These are phyloP conservation scores for Ramazzottius varieornatus DNA, from an alignment of 2,888 invertebrate genomes.

Conservation along the genomic window DNA sequence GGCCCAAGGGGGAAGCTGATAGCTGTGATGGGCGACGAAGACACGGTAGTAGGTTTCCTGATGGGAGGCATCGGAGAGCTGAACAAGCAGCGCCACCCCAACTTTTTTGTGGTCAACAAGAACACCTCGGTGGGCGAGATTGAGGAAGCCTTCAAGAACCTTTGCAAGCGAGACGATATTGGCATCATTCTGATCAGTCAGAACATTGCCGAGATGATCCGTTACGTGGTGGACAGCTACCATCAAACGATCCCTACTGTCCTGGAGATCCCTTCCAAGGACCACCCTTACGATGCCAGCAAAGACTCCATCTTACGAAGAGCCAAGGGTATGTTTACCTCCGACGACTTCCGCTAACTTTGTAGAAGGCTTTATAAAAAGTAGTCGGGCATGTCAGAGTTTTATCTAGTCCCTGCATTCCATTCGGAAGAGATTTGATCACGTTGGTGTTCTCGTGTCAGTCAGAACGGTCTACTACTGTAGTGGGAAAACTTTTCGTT, in stretches of 20 bases:
- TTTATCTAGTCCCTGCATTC: too few relatives aligned
- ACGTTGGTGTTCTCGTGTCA: too few relatives aligned
- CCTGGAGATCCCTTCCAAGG: background rate
- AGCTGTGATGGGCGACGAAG: background rate
- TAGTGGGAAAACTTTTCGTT: too few relatives aligned
- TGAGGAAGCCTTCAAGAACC: background rate
- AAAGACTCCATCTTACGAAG: background rate
- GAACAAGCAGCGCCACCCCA: slow-evolving; percentile 1
- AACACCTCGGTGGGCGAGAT: background rate
- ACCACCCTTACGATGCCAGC: background rate
- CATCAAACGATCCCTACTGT: background rate
- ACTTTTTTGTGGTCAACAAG: slow-evolving; percentile 2
- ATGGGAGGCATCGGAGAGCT: background rate
- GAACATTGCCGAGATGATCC: slow-evolving; percentile 1
- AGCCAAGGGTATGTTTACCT: background rate
- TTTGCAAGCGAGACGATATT: slow-evolving; percentile 1
- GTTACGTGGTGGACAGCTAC: slow-evolving; percentile 1
- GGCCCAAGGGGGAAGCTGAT: background rate
- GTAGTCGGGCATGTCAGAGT: too few relatives aligned
- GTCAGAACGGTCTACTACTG: too few relatives aligned
- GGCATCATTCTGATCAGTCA: slow-evolving; percentile 1
- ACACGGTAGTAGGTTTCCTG: background rate
- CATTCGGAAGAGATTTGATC: too few relatives aligned
- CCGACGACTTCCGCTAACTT: background rate
- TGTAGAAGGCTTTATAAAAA: too few relatives aligned